These are phyloP conservation scores for Falco rusticolus DNA, from an alignment of 2,797 vertebrate species.

Conservation along the genomic window DNA sequence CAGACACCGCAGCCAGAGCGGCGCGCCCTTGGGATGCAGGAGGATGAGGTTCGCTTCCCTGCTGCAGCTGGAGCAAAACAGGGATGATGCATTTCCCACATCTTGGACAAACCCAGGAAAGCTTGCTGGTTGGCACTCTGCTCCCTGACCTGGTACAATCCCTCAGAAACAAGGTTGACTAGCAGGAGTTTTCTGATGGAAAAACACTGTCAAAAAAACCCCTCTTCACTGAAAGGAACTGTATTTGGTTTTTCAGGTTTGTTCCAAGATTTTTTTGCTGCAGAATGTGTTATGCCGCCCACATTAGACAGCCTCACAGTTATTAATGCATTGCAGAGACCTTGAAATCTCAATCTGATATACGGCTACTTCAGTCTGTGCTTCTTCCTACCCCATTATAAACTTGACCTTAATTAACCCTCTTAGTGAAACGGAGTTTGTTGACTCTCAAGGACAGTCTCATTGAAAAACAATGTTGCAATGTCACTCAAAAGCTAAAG, in stretches of 20 bases:
- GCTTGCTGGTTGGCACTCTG: not conserved
- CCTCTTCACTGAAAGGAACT: not conserved
- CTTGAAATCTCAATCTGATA: slow-evolving; percentile 67
- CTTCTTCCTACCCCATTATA: slow-evolving; percentile 69
- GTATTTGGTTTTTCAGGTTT: not conserved
- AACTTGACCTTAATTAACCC: slow-evolving; percentile 79
- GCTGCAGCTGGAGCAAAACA: not conserved
- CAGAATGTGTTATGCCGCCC: not conserved
- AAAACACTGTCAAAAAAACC: not conserved
- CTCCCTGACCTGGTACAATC: not conserved
- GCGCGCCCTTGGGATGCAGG: too few species aligned
- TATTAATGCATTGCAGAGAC: slow-evolving; percentile 56
- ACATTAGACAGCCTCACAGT: slow-evolving; percentile 21
- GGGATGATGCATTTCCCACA: fast-evolving
- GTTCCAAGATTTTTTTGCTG: not conserved
- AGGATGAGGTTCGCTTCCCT: not conserved
- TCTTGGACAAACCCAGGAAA: not conserved
- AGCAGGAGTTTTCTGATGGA: not conserved
- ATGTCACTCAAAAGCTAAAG: slow-evolving; percentile 68
- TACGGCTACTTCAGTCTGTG: slow-evolving; percentile 47
- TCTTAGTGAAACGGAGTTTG: slow-evolving; percentile 73
- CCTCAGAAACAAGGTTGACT: not conserved
- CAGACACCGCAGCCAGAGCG: fast-evolving
- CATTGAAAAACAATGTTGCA: slow-evolving; percentile 72
- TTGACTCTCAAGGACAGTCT: slow-evolving; percentile 74